Evolutionary conservation across 2,888 invertebrate genomes (phyloP).

Genomic region (Drosophila quinaria): DNA sequence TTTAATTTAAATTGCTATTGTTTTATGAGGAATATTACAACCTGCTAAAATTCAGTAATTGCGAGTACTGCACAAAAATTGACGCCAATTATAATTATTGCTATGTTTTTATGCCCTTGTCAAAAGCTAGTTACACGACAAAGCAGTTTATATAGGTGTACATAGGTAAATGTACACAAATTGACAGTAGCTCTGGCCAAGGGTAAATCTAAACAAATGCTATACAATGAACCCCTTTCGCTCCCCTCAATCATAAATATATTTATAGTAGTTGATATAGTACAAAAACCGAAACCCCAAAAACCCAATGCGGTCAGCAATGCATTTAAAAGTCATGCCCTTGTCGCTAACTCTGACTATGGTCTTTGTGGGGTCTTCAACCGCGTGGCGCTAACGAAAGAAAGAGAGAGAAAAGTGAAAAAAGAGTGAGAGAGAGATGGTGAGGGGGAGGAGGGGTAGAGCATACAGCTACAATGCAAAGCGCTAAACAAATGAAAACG

Average conservation of each 20-base stretch:
- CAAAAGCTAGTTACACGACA: conserved; percentile 4
- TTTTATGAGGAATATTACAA: background rate
- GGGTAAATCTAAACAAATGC: conserved; percentile 35
- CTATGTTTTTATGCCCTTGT: background rate
- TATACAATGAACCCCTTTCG: conserved; percentile 21
- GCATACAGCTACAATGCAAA: conserved; percentile 36
- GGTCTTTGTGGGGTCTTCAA: conserved; percentile 47
- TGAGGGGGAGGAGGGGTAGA: conserved; percentile 2
- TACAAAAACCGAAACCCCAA: conserved; percentile 19
- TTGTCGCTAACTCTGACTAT: conserved; percentile 61
- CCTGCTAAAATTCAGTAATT: background rate
- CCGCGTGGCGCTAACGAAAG: conserved; percentile 29
- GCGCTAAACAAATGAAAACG: conserved; percentile 77
- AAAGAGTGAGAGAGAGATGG: background rate
- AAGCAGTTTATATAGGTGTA: background rate
- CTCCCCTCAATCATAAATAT: conserved; percentile 6
- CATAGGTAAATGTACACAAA: conserved; percentile 1
- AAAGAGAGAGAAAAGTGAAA: background rate
- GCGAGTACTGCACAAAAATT: background rate
- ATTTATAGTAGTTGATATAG: conserved; percentile 43
- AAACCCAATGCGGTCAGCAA: conserved; percentile 58
- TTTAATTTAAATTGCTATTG: background rate
- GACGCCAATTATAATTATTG: background rate
- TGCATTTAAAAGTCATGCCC: conserved; percentile 68
- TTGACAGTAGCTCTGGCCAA: conserved; percentile 25